A percentile compares a stretch with the other conserved stretches of the same genome.
Conservation (phyloP, 2,113 vertebrate genomes). For the Erpornis zantholeuca region DNA sequence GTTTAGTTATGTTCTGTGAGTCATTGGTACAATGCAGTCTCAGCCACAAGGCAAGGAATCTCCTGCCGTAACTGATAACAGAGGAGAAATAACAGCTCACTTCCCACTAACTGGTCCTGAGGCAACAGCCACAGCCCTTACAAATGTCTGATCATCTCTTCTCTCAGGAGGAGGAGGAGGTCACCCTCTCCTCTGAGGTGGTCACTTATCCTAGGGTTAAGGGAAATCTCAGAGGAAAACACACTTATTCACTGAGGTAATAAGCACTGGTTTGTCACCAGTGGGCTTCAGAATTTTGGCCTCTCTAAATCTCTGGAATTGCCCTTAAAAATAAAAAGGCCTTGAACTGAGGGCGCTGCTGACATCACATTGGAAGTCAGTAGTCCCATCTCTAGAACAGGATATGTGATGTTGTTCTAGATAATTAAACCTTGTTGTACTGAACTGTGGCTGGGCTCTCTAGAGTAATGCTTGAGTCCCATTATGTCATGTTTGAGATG, state of each 20-base stretch:
- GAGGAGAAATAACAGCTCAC: constrained; percentile 10
- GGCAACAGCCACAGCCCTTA: not conserved
- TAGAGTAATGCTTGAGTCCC: not conserved
- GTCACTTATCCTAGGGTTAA: not conserved
- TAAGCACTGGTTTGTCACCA: not conserved
- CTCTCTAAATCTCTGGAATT: not conserved
- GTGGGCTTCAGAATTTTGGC: not conserved
- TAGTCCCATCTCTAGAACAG: not conserved
- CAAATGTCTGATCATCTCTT: not conserved
- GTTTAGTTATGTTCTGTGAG: constrained; percentile 86
- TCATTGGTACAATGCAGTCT: constrained; percentile 71
- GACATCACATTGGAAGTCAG: not conserved
- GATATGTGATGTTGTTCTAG: not conserved
- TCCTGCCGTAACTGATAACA: constrained; percentile 29
- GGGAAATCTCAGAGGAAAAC: not conserved
- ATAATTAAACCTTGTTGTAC: not conserved
- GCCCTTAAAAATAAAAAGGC: not conserved
- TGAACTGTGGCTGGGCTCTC: not conserved
- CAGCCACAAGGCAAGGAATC: constrained; percentile 52
- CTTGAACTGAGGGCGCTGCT: not conserved
- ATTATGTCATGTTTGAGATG: not conserved
- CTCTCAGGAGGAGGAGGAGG: not conserved
- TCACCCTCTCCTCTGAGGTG: not conserved
- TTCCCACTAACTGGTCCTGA: constrained; percentile 10
- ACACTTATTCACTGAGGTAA: not conserved